phyloP scores from a whole-genome alignment of 2,113 vertebrate genomes.

The Lonchura striata region DNA sequence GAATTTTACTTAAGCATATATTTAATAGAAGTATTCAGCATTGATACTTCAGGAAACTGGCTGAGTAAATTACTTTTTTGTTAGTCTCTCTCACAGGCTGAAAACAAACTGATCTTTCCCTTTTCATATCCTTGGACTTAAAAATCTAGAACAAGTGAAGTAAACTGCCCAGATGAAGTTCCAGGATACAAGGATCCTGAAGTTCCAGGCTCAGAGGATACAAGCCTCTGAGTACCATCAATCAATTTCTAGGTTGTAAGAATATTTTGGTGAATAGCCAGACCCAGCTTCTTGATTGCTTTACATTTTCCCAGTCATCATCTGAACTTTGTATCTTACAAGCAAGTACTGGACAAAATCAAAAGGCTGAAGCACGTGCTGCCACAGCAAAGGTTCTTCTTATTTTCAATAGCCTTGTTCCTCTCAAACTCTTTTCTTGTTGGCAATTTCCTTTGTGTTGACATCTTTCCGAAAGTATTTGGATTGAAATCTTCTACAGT shows the following conservation, averaged over 20 bases:
- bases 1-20: background rate
- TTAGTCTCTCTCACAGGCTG: background rate
- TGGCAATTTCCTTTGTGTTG: background rate
- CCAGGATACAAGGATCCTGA: background rate
- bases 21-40: background rate
- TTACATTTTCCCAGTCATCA: background rate
- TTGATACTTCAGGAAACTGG: background rate
- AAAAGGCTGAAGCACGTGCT: background rate
- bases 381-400: background rate
- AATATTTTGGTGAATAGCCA: background rate
- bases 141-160: background rate
- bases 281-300: background rate
- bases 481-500: background rate
- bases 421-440: background rate
- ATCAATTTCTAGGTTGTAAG: background rate
- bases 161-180: background rate
- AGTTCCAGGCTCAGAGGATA: background rate
- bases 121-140: background rate
- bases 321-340: background rate
- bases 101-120: background rate
- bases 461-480: background rate
- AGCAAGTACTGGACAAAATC: background rate
- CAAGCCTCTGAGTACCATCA: background rate
- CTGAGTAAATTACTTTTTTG: background rate
- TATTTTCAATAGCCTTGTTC: background rate